phyloP scores from a whole-genome alignment of 2,888 invertebrate genomes.

The Pharmacophagus antenor region DNA sequence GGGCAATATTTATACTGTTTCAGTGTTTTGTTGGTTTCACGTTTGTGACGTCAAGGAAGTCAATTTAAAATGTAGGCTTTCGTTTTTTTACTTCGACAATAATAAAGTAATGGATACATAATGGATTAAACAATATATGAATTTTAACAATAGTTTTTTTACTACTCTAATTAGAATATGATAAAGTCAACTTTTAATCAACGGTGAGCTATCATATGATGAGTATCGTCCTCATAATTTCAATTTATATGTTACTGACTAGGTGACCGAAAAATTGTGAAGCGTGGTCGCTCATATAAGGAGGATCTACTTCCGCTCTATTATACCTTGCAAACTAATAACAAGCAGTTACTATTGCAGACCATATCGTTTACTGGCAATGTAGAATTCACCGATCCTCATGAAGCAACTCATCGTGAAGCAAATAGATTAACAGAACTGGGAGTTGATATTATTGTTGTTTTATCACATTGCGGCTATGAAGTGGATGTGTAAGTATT shows the following conservation, averaged over 20 bases:
- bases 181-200: too few relatives aligned
- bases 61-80: background rate
- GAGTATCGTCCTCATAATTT: too few relatives aligned
- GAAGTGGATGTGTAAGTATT: conserved; percentile 78
- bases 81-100: background rate
- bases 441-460: conserved; percentile 88
- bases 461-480: conserved; percentile 91
- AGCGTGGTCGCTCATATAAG: too few relatives aligned
- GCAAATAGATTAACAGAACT: conserved; percentile 80
- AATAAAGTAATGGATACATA: background rate
- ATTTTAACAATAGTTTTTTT: too few relatives aligned
- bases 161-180: too few relatives aligned
- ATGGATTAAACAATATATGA: background rate
- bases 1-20: background rate
- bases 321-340: too few relatives aligned
- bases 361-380: conserved; percentile 82
- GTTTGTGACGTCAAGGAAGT: background rate
- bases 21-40: background rate
- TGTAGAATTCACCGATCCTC: conserved; percentile 84
- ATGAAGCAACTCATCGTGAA: conserved; percentile 82
- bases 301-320: too few relatives aligned
- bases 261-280: too few relatives aligned
- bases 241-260: too few relatives aligned
- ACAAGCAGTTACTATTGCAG: conserved; percentile 52
- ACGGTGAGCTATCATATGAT: too few relatives aligned